Base-by-base conservation (phyloP, 2,113 vertebrate genomes). In the Ciconia maguari region DNA sequence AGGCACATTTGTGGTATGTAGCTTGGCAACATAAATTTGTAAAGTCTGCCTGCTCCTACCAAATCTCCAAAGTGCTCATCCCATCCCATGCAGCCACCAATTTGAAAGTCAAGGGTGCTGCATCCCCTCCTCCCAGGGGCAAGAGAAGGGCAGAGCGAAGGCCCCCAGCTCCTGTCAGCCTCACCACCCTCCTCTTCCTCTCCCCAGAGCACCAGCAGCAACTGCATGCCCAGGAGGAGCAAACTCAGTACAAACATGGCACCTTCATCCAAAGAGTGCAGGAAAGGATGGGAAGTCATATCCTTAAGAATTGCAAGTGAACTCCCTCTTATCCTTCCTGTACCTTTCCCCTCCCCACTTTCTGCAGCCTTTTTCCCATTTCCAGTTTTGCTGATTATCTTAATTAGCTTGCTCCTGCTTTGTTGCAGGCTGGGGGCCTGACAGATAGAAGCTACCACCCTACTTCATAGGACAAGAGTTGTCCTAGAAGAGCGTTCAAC, bases 1-100 rank as follows among this genome's bases (percentile, higher is more conserved):
- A 95, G 93, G 82, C 87, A 91, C 93, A 82, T 97, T 96, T 95
- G 94, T 94, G 95, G 94, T 77, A 83, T 76, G 84, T 12, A 95
- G 58, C 89, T 88, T 93, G 94, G 96, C 91, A 96, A 85, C 78
- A 82, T 25, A 60, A 77, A 64, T 48, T 58, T 58, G 94, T 61
- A 66, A 90, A 91, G 88, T 91, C 72, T 85, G 66, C 81, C 74
- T 6, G 32, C 51, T 94, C 51, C 30, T 48, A 91, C 91, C 66
- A 83, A 70, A 70, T 36, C 55, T 77, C 75, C 64, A 12, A 74
- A 76, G 66, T 7, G 29, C 48, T 83, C 78, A 25, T 44, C 60
- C 36, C 66, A 51, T 29, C 42, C 84, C 11, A 7, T 2, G 8
- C 20, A 91, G 46, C 17, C 78, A 82, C 18, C 52, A n/a, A 20